These are phyloP conservation scores for Chondrilla cf. caribensis DNA, from an alignment of 37 sponge, comb jelly and placozoan genomes.

Conservation along the genomic window DNA sequence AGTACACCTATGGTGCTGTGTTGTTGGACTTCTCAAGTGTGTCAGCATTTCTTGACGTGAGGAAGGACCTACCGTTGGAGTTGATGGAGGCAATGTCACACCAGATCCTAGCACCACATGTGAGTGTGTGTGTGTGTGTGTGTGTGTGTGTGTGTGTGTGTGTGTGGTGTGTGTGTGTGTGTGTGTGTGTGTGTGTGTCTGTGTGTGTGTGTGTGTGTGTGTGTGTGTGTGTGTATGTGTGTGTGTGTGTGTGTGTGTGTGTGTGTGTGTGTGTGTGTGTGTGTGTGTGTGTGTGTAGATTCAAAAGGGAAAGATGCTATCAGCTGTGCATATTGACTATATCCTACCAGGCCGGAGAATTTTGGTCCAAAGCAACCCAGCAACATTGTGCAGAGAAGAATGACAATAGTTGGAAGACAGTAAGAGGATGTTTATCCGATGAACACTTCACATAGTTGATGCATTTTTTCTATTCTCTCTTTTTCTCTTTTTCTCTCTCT, in stretches of 20 bases:
- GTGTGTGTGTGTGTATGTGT: too few species aligned
- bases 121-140: slow-evolving; percentile 8
- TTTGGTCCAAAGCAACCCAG: slow-evolving; percentile 45
- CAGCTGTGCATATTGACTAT: too few species aligned
- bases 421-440: background rate
- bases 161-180: too few species aligned
- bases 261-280: too few species aligned
- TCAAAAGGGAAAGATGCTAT: too few species aligned
- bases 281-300: too few species aligned
- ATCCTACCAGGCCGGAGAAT: slow-evolving; percentile 72
- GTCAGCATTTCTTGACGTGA: slow-evolving; percentile 4
- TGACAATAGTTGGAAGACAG: background rate
- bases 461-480: background rate
- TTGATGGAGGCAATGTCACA: slow-evolving; percentile 63
- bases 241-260: too few species aligned
- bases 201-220: too few species aligned
- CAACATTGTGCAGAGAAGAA: slow-evolving; percentile 22
- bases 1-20: slow-evolving; percentile 38
- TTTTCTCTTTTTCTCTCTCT: background rate
- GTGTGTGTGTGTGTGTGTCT: too few species aligned
- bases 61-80: slow-evolving; percentile 42
- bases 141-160: background rate
- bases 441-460: background rate
- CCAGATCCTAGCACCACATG: slow-evolving; percentile 67
- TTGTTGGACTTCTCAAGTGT: slow-evolving; percentile 34